Evolutionary conservation across 1,140 invertebrate genomes (phyloP).

Genomic region (Trichonephila clavata): DNA sequence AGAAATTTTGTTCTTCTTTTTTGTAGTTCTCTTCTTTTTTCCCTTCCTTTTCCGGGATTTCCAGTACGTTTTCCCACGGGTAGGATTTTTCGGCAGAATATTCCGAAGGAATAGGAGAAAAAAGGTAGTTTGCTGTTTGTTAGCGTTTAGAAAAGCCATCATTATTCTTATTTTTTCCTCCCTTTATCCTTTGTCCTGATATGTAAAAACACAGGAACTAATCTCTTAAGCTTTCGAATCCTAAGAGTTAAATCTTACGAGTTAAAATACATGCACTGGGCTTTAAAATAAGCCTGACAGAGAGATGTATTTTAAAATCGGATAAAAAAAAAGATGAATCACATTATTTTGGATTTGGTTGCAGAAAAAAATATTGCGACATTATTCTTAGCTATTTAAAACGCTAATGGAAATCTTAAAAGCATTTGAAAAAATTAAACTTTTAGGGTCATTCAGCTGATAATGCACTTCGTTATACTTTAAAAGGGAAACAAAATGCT

Average conservation of each 20-base stretch:
- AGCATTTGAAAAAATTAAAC: background rate
- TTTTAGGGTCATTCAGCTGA: background rate
- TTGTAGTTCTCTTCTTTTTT: background rate
- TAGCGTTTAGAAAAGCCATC: constrained; percentile 45
- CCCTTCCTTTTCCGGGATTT: constrained; percentile 14
- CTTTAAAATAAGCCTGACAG: constrained; percentile 32
- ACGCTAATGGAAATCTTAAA: background rate
- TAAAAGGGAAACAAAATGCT: background rate
- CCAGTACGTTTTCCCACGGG: constrained; percentile 43
- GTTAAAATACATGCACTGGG: constrained; percentile 6
- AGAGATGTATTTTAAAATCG: constrained; percentile 30
- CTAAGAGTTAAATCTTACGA: constrained; percentile 37
- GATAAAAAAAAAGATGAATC: constrained; percentile 13
- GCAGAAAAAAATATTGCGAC: background rate
- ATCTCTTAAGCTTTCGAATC: constrained; percentile 60
- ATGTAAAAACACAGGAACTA: constrained; percentile 57
- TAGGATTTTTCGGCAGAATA: constrained; percentile 23
- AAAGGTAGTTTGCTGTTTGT: constrained; percentile 60
- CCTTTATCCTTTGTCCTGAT: constrained; percentile 43
- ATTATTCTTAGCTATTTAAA: background rate
- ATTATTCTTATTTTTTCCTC: constrained; percentile 41
- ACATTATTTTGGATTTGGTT: background rate
- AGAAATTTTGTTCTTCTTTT: background rate
- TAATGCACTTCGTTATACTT: background rate
- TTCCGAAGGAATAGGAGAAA: constrained; percentile 7